Evolutionary conservation across 2,113 vertebrate species (phyloP).

Genomic region (Syngnathus scovelli): DNA sequence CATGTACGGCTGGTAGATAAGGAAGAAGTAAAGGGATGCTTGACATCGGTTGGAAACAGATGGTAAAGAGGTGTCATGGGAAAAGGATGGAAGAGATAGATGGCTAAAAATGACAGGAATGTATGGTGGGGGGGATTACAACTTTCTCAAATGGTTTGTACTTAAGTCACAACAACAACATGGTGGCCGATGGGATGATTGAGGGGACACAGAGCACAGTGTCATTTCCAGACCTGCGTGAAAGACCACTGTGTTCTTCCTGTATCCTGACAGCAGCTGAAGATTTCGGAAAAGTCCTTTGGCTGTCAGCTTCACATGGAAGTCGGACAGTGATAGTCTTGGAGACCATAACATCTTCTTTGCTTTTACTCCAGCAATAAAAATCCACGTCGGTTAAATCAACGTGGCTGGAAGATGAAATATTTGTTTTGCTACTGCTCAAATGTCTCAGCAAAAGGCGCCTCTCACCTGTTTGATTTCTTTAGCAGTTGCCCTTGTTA

Average conservation of each 20-base stretch:
- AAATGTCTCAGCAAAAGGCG: neutral
- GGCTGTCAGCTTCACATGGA: conserved; percentile 86
- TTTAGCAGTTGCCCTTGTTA: neutral
- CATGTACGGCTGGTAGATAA: neutral
- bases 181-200: neutral
- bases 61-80: neutral
- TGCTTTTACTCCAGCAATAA: neutral
- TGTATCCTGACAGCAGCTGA: conserved; percentile 79
- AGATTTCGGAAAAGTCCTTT: conserved; percentile 88
- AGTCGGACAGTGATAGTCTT: conserved; percentile 86
- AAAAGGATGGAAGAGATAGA: neutral
- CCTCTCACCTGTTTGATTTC: neutral
- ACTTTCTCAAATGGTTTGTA: neutral
- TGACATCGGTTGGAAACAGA: neutral
- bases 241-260: conserved; percentile 83
- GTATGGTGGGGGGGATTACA: neutral
- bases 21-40: neutral
- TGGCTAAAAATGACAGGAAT: neutral
- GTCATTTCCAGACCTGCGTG: conserved; percentile 79
- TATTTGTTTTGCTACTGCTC: neutral
- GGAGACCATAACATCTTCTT: conserved; percentile 85
- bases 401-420: neutral
- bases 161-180: neutral
- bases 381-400: neutral
- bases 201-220: neutral